Base-by-base conservation (phyloP, 2,888 invertebrate genomes). In the Nemapogon koenigi region DNA sequence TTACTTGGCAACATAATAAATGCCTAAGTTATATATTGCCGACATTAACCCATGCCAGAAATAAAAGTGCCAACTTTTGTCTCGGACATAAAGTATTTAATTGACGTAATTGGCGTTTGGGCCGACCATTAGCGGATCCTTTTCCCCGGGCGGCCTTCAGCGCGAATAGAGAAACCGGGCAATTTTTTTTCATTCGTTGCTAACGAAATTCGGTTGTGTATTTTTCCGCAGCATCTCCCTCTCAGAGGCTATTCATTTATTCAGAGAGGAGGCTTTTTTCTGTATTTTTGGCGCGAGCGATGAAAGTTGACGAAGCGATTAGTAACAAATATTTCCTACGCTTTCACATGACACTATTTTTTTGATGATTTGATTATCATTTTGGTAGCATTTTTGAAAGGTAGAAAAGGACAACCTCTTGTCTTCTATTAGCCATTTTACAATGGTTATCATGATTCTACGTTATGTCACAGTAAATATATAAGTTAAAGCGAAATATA, bases 91-190 rank as follows among this genome's bases (percentile, higher is more conserved):
- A 63, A 64, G 63, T 69, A 64, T 70, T 71, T 73, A 73, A 72
- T 73, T 72, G 72, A 62, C 64, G 60, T 73, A 73, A 73, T 72
- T 75, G 69, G 66, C 64, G 60, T 64, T 72, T 61, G 65, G 68
- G 62, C 54, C 53, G 47, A 59, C 65, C 63, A 70, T 73, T 72
- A 71, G 54, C 53, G 55, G 55, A 58, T 53, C 59, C 59, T 56
- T 56, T 49, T 51, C 28, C 18, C 51, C 56, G 45, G 52, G 53
- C 49, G 49, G 39, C 46, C 42, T 51, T 28, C 17, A 10, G 49
- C 55, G 50, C 56, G 52, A 52, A 52, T 62, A 50, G 58, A 57
- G 63, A 59, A 63, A 62, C 58, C 56, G 52, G 55, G 50, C 52
- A 51, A n/a, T 61, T 67, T 68, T 67, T 61, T 54, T 47, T 54